Base-by-base conservation (phyloP, 2,113 vertebrate species). In the Anguilla japonica region DNA sequence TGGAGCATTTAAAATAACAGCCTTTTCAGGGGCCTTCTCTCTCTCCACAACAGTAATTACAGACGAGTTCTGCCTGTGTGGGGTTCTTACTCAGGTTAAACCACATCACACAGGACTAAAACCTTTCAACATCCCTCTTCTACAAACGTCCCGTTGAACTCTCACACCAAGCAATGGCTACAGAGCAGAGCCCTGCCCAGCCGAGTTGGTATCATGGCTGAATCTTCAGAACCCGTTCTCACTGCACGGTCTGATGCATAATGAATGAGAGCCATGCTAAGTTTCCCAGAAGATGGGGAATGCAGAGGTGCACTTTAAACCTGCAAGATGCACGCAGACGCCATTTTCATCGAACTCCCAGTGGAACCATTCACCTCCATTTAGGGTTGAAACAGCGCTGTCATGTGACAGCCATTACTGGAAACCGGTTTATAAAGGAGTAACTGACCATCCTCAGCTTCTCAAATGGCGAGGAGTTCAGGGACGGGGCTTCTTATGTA, bases 381-480 rank as follows among this genome's bases (percentile, higher is more conserved):
- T 29, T 29, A n/a, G 34, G 9, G 34, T 75, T 34, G 34, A 34
- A 34, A 29, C 26, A 26, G 71, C 71, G 34, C 11, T 7, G 26
- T 2, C 11, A 26, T 8, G 34, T 75, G 34, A 83, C 5, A 6
- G 18, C 6, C 18, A 57, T 18, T 75, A 34, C 53, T 39, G 56
- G 22, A 34, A 60, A 53, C 60, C 8, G 41, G 81, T 34, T 40
- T 8, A 34, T 43, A 85, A 56, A 29, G 40, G 57, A 0, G 56
- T 67, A 29, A 40, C 14, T 0, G 6, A 22, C 41, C 81, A 50
- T 82, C 79, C 41, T 82, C 11, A 14, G 29, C 20, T 60, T 60
- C 85, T 86, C 85, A 60, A 26, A 86, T 86, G 63, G 85, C 84
- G 13, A 14, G 79, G 40, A 16, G 80, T 46, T 46, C 41, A 80